phyloP scores from a whole-genome alignment of 2,888 invertebrate species.

The Noctua pronuba region DNA sequence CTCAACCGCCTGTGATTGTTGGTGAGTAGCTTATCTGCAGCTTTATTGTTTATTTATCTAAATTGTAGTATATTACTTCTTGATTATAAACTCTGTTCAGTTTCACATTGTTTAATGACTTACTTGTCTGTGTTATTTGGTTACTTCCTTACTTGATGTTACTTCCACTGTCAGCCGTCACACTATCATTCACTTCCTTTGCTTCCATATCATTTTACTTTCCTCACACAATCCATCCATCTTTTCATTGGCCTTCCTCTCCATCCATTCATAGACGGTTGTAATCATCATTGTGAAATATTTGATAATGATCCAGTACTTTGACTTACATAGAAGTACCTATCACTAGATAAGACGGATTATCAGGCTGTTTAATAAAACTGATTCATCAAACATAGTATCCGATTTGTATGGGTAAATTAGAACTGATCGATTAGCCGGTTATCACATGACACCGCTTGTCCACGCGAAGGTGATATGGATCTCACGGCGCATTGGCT shows the following conservation, averaged over 20 bases:
- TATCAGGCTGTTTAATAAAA: background rate
- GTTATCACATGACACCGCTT: background rate
- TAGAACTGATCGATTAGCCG: background rate
- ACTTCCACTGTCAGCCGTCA: background rate
- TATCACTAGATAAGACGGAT: background rate
- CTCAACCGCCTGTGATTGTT: conserved; percentile 1
- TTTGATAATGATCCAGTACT: background rate
- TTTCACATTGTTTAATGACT: background rate
- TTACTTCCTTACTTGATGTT: background rate
- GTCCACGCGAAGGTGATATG: background rate
- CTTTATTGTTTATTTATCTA: background rate
- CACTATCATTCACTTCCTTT: background rate
- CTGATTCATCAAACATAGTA: background rate
- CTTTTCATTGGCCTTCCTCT: background rate
- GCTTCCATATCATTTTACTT: background rate
- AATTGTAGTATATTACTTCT: background rate
- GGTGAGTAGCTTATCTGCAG: conserved; percentile 30
- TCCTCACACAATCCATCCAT: background rate
- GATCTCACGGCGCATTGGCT: background rate
- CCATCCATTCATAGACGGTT: background rate
- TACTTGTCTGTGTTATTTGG: background rate
- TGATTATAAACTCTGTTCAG: background rate
- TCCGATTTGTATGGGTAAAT: background rate
- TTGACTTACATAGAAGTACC: background rate
- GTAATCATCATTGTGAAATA: background rate